These are phyloP conservation scores for Brachyhypopomus gauderio DNA, from an alignment of 2,113 vertebrate genomes.

Conservation along the genomic window DNA sequence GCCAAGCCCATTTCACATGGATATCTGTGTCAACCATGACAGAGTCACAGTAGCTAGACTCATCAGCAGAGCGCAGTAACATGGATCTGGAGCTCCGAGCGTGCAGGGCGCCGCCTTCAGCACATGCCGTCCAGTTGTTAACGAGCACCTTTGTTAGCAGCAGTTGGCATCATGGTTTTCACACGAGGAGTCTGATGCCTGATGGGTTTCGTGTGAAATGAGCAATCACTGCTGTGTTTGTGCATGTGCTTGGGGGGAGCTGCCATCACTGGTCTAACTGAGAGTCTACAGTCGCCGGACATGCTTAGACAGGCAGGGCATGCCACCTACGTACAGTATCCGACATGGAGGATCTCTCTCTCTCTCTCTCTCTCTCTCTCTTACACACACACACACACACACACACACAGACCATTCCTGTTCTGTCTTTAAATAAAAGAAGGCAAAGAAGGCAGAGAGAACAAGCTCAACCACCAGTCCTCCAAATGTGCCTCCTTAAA, in stretches of 20 bases:
- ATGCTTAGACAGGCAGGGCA: slow-evolving; percentile 39
- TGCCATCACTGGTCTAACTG: background rate
- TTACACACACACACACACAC: slow-evolving; percentile 1
- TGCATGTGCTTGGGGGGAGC: slow-evolving; percentile 22
- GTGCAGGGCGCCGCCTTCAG: background rate
- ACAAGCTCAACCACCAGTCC: slow-evolving; percentile 1
- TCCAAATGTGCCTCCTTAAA: slow-evolving; percentile 4
- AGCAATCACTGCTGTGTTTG: background rate
- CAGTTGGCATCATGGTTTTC: background rate
- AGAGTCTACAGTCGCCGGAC: slow-evolving; percentile 30
- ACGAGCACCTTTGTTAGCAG: background rate
- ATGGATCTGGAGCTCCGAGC: too few relatives aligned
- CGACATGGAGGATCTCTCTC: background rate
- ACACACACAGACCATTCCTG: background rate
- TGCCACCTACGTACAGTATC: slow-evolving; percentile 26
- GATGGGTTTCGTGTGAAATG: slow-evolving; percentile 5
- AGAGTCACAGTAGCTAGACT: background rate
- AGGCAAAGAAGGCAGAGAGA: background rate
- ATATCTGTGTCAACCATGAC: background rate
- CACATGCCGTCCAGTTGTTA: background rate
- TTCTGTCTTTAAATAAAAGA: background rate
- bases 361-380: slow-evolving; percentile 9
- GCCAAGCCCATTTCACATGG: slow-evolving; percentile 7
- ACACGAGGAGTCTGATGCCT: background rate
- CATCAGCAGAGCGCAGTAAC: too few relatives aligned